phyloP scores from a whole-genome alignment of 2,797 vertebrate genomes.

The Fundulus diaphanus region DNA sequence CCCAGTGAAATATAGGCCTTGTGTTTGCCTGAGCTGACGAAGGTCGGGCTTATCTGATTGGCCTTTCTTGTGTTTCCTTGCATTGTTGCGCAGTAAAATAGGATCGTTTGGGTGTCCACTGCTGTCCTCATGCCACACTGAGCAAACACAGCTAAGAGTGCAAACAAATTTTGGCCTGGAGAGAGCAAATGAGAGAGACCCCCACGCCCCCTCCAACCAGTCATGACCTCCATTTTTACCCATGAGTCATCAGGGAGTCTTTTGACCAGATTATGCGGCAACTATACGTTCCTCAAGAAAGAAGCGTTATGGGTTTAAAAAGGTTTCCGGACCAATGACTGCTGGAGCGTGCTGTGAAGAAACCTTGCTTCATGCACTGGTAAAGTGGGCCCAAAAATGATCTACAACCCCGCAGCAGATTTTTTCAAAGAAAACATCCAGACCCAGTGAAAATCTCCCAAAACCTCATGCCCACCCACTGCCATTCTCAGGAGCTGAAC shows the following conservation, averaged over 20 bases:
- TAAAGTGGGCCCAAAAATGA: too few species aligned
- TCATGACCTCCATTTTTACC: conserved; percentile 75
- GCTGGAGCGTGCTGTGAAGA: too few species aligned
- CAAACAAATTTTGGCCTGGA: conserved; percentile 57
- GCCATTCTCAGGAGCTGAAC: too few species aligned
- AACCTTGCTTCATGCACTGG: too few species aligned
- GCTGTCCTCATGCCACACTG: conserved; percentile 45
- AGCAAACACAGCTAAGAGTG: conserved; percentile 54
- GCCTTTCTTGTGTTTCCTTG: conserved; percentile 75
- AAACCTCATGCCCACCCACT: too few species aligned
- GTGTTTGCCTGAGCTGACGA: conserved; percentile 46
- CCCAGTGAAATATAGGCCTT: conserved; percentile 41
- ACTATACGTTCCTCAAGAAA: conserved; percentile 55
- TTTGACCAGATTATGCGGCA: conserved; percentile 44
- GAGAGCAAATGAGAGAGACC: conserved; percentile 35
- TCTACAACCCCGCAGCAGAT: too few species aligned
- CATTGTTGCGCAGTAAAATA: conserved; percentile 69
- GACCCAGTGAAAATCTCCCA: too few species aligned
- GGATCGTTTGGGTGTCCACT: conserved; percentile 59
- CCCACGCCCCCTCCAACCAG: conserved; percentile 25
- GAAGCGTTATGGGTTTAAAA: conserved; percentile 6
- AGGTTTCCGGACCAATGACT: neutral
- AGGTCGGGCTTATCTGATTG: conserved; percentile 75
- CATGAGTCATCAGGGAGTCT: conserved; percentile 67
- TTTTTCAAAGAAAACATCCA: too few species aligned